Base-by-base conservation (phyloP, 2,113 vertebrate genomes). In the Paratilapia polleni region DNA sequence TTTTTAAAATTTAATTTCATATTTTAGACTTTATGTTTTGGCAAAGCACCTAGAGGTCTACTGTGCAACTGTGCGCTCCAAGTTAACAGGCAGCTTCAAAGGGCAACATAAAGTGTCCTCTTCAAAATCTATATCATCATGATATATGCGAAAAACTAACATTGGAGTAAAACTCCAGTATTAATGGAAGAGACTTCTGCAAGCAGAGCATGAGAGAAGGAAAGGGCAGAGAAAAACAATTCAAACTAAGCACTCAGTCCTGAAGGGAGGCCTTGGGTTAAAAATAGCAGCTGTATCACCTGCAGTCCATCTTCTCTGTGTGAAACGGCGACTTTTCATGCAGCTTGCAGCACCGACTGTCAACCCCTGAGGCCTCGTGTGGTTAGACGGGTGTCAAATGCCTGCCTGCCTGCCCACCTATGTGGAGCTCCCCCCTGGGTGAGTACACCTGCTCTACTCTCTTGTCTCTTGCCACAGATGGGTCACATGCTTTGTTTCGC, bases 351-450 rank as follows among this genome's bases (percentile, higher is more conserved):
- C 83, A 5, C 80, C 41, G 43, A 6, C 93, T 93, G 94, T 93
- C 92, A 86, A 26, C 85, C 64, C 31, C 41, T 7, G 22, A 75
- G 87, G 88, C 80, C 87, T 85, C 64, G 13, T 84, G 88, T 49
- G 89, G 89, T 82, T 87, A 91, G 89, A 92, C 41, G 74, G 81
- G 91, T 88, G 92, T 93, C 93, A 92, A 92, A 94, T 38, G 85
- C 60, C 82, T 76, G 61, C 36, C 62, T 38, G 85, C 60, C 82
- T 62, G 77, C 83, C 60, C 82, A 70, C 86, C 80, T 61, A 59
- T 80, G 78, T 80, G 68, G 58, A 87, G 77, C 82, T 19, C 73
- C 90, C 88, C 60, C 80, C 87, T 63, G 89, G 61, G 76, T 5
- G 28, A 83, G 22, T 5, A 81, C 91, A 91, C 86, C 87, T 82